Evolutionary conservation across 2,888 invertebrate species (phyloP).

Genomic region (Linyphia triangularis): DNA sequence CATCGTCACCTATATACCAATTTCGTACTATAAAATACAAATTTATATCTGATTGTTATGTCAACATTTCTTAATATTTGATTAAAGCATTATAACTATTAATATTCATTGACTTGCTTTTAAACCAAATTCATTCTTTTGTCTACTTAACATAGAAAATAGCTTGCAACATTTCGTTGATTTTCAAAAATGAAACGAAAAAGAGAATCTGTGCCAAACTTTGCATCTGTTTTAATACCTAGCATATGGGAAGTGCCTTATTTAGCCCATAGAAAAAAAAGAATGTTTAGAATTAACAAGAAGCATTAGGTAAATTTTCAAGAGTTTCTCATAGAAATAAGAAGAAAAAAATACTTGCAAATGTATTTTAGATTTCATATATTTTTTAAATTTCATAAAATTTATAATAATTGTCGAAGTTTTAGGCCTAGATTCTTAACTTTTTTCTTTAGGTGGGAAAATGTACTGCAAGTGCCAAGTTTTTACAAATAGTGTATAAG

Average conservation of each 20-base stretch:
- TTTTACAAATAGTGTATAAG: not conserved
- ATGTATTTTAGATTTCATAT: conserved; percentile 56
- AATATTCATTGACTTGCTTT: too few relatives aligned
- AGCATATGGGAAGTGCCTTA: conserved; percentile 68
- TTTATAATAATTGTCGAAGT: not conserved
- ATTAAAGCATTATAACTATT: too few relatives aligned
- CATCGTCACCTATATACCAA: too few relatives aligned
- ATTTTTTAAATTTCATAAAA: conserved; percentile 23
- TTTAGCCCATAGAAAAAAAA: conserved; percentile 28
- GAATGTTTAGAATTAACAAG: not conserved
- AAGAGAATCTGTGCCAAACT: conserved; percentile 55
- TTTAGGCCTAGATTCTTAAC: not conserved
- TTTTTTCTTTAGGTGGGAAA: conserved; percentile 17
- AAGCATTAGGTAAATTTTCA: conserved; percentile 26
- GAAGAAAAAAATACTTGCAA: conserved; percentile 1
- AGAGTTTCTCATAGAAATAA: conserved; percentile 8
- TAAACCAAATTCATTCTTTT: too few relatives aligned
- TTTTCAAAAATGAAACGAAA: too few relatives aligned
- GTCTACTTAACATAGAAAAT: too few relatives aligned
- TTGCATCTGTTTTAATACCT: conserved; percentile 25
- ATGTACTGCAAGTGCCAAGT: conserved; percentile 45
- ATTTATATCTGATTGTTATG: too few relatives aligned
- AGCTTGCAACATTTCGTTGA: too few relatives aligned
- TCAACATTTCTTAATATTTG: too few relatives aligned
- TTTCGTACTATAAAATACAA: too few relatives aligned